These are phyloP conservation scores for Epiblema foenella DNA, from an alignment of 2,888 invertebrate species.

Conservation along the genomic window DNA sequence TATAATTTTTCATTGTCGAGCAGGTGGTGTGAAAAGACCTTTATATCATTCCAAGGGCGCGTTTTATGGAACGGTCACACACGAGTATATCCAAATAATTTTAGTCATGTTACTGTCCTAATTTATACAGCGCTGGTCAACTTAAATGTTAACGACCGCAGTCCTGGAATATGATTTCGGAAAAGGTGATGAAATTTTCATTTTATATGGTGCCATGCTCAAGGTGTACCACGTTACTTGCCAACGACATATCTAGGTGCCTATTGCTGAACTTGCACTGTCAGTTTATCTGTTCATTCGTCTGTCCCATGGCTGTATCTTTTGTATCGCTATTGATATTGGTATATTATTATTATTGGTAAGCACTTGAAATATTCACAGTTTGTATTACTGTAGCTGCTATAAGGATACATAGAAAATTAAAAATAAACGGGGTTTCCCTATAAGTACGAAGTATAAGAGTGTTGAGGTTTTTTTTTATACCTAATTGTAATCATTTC, in stretches of 20 bases:
- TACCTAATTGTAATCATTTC: too few species aligned
- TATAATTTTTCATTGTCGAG: too few species aligned
- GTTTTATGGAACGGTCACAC: not conserved
- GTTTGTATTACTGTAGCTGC: too few species aligned
- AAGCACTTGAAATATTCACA: too few species aligned
- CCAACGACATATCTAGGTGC: not conserved
- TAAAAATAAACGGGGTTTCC: too few species aligned
- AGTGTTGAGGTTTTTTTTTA: too few species aligned
- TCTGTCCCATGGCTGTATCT: not conserved
- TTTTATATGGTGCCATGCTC: not conserved
- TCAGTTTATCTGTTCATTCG: not conserved
- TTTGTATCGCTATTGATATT: not conserved
- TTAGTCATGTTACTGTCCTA: too few species aligned
- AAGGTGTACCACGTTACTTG: too few species aligned
- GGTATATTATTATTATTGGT: too few species aligned
- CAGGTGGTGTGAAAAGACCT: too few species aligned
- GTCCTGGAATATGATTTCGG: not conserved
- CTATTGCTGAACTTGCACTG: not conserved
- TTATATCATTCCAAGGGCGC: not conserved
- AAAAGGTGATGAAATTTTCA: not conserved
- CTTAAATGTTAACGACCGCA: not conserved
- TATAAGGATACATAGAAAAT: too few species aligned
- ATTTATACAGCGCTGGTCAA: not conserved
- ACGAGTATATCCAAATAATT: not conserved
- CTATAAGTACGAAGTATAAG: too few species aligned